A percentile compares a stretch with the other conserved stretches of the same genome.
Conservation (phyloP, 2,888 invertebrate species). For the Schizaphis graminum region DNA sequence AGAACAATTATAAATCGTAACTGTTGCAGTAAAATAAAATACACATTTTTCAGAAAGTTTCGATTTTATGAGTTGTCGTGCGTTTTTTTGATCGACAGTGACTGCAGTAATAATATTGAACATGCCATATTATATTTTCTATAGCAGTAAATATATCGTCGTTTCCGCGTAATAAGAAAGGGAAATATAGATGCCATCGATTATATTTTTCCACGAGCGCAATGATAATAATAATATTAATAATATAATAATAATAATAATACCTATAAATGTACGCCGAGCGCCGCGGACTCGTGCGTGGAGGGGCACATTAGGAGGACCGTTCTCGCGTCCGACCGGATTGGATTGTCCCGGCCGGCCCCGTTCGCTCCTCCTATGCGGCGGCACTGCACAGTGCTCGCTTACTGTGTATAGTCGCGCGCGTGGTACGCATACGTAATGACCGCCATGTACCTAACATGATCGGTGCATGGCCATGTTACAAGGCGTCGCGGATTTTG, state of each 20-base stretch:
- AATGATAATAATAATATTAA: background rate
- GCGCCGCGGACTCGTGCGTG: background rate
- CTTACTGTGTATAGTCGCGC: background rate
- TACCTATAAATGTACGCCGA: background rate
- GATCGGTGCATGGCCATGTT: background rate
- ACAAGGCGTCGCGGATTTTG: background rate
- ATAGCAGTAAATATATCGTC: background rate
- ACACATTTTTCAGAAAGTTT: no score
- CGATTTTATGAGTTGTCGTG: background rate
- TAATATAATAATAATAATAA: background rate
- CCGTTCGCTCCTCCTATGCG: constrained; percentile 64
- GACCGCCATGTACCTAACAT: background rate
- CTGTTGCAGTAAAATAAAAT: no score
- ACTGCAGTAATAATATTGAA: background rate
- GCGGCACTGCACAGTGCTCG: background rate
- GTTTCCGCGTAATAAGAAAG: background rate
- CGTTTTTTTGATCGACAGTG: background rate
- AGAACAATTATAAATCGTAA: no score
- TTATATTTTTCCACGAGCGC: background rate
- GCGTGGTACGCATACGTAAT: background rate
- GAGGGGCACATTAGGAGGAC: constrained; percentile 35
- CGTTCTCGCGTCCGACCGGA: constrained; percentile 57
- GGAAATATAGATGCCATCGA: background rate
- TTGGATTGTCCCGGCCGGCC: constrained; percentile 65
- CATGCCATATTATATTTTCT: background rate